Base-by-base conservation (phyloP, 1,140 invertebrate species). In the Lordiphosa stackelbergi region DNA sequence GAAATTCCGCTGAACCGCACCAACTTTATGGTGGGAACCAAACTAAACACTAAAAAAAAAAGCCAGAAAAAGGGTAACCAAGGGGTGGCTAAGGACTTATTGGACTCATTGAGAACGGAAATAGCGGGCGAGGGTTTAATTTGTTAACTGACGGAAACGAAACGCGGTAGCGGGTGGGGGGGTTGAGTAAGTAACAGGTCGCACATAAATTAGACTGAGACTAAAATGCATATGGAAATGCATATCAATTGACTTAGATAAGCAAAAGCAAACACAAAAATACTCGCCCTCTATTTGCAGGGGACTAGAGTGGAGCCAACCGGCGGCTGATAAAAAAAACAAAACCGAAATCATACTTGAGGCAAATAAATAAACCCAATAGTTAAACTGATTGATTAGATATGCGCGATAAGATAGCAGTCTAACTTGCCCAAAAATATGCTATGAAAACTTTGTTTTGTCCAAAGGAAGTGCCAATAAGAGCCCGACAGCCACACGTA, bases 71-170 rank as follows among this genome's bases (percentile, higher is more conserved):
- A 34, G 45, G 49, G 47, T 69, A 43, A 36, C 41, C 28, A 38
- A 42, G 52, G 56, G 38, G 35, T 8, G 24, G 31, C 34, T 41
- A 51, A 55, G 38, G 61, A 62, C 74, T 79, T 63, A 79, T 79
- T 73, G 70, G 74, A 73, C 53, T 52, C 41, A 70, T 63, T 74
- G 61, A 38, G 36, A 64, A 53, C 71, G 77, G 75, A 83, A 81
- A 72, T 60, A 56, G 72, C 58, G 51, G 49, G 71, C 62, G 72
- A 61, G 51, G 49, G 71, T 65, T 83, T 69, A 75, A 83, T 75
- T 75, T 48, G 73, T 60, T 68, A 55, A 56, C 63, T 45, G 52
- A 49, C 68, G 54, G 69, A 51, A 69, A 28, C 37, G 64, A 59
- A 36, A 9, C n/a, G n/a, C 0, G 37, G 38, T 22, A 7, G 31